Evolutionary conservation across 1,140 invertebrate genomes (phyloP).

Genomic region (Drosophila obscura): DNA sequence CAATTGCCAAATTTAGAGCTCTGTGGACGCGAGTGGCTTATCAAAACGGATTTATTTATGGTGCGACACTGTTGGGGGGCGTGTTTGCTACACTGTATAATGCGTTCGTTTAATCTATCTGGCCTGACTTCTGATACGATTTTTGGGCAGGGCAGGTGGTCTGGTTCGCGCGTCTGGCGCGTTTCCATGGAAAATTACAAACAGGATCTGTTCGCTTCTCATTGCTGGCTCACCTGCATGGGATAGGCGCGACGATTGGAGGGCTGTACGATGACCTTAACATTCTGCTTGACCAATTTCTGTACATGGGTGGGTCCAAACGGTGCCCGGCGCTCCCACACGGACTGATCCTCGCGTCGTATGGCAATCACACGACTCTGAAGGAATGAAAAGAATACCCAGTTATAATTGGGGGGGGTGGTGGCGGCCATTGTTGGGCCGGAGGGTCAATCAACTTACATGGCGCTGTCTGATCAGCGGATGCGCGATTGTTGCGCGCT

Average conservation of each 20-base stretch:
- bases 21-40: slow-evolving; percentile 37
- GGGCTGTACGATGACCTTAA: slow-evolving; percentile 98
- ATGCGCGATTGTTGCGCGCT: slow-evolving; percentile 62
- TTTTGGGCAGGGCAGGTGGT: slow-evolving; percentile 12
- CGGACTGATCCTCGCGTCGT: slow-evolving; percentile 96
- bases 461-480: slow-evolving; percentile 64
- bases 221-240: slow-evolving; percentile 88
- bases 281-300: slow-evolving; percentile 92
- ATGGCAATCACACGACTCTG: slow-evolving; percentile 91
- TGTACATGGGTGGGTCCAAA: slow-evolving; percentile 96
- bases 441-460: slow-evolving; percentile 53
- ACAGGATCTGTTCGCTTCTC: background rate
- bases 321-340: slow-evolving; percentile 98
- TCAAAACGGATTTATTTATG: slow-evolving; percentile 54
- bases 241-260: slow-evolving; percentile 98
- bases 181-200: slow-evolving; percentile 32
- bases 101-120: slow-evolving; percentile 16
- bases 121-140: slow-evolving; percentile 41
- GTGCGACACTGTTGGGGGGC: slow-evolving; percentile 50
- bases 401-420: background rate
- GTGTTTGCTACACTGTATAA: slow-evolving; percentile 26
- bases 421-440: background rate
- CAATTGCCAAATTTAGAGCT: slow-evolving; percentile 63
- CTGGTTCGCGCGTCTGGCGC: slow-evolving; percentile 3
- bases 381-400: background rate